phyloP scores from a whole-genome alignment of 2,797 vertebrate genomes.

The Typhlichthys eigenmanni region DNA sequence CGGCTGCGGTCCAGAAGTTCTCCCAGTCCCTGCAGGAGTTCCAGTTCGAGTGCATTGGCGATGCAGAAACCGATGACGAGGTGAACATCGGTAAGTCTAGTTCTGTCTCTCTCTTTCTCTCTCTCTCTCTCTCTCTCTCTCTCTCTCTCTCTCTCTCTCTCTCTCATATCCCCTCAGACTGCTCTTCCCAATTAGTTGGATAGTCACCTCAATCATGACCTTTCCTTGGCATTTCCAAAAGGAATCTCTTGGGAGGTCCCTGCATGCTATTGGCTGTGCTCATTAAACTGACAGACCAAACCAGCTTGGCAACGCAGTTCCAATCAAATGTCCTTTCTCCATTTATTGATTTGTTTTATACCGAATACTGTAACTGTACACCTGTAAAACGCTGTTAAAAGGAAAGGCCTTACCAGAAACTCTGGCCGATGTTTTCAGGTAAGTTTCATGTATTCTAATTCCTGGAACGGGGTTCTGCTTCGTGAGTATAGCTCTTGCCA shows the following conservation, averaged over 20 bases:
- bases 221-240: slow-evolving; percentile 38
- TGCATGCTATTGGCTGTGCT: slow-evolving; percentile 10
- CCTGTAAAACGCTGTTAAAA: slow-evolving; percentile 5
- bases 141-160: slow-evolving; percentile 62
- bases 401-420: slow-evolving; percentile 9
- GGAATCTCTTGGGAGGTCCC: slow-evolving; percentile 14
- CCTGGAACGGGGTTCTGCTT: slow-evolving; percentile 38
- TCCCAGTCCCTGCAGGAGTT: slow-evolving; percentile 97
- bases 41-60: slow-evolving; percentile 98
- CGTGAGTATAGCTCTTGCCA: slow-evolving; percentile 44
- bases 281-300: slow-evolving; percentile 15
- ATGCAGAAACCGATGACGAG: slow-evolving; percentile 98
- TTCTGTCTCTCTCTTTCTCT: slow-evolving; percentile 14
- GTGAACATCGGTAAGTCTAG: slow-evolving; percentile 92
- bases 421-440: slow-evolving; percentile 29
- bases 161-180: slow-evolving; percentile 48
- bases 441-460: slow-evolving; percentile 25
- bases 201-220: slow-evolving; percentile 38
- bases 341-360: slow-evolving; percentile 12
- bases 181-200: slow-evolving; percentile 29
- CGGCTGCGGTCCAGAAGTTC: slow-evolving; percentile 96
- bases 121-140: slow-evolving; percentile 19
- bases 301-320: slow-evolving; percentile 12
- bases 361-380: not conserved
- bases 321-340: not conserved